These are phyloP conservation scores for Dolomedes plantarius DNA, from an alignment of 2,888 invertebrate genomes.

Conservation along the genomic window DNA sequence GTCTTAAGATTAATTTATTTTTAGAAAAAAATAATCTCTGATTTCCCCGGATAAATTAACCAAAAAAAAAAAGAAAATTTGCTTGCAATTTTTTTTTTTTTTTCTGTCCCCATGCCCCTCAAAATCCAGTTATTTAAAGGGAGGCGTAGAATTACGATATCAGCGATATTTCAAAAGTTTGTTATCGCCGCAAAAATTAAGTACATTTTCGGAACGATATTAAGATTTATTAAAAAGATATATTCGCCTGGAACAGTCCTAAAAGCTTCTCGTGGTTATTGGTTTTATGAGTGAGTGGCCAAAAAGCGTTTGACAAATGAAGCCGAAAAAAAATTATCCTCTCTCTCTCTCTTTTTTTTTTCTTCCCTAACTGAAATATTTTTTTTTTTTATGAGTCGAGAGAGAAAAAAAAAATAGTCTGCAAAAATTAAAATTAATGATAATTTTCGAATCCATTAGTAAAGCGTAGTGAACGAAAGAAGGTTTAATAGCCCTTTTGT, in stretches of 20 bases:
- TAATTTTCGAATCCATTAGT: constrained; percentile 68
- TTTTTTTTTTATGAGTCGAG: constrained; percentile 20
- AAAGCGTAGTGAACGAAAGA: constrained; percentile 32
- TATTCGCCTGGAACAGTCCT: constrained; percentile 6
- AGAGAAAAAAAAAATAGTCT: constrained; percentile 28
- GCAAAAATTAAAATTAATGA: constrained; percentile 70
- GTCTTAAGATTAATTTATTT: neutral
- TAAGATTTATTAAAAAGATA: constrained; percentile 69
- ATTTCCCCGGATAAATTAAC: neutral
- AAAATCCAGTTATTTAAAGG: constrained; percentile 37
- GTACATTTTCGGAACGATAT: constrained; percentile 44
- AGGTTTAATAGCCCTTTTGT: constrained; percentile 68
- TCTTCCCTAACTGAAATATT: constrained; percentile 21
- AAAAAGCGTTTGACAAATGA: constrained; percentile 66
- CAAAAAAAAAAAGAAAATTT: neutral
- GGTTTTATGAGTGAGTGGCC: constrained; percentile 50
- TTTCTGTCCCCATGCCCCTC: neutral
- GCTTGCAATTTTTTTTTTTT: neutral
- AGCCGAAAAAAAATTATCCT: constrained; percentile 28
- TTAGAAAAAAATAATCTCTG: neutral
- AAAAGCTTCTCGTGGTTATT: constrained; percentile 31
- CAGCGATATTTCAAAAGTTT: constrained; percentile 59
- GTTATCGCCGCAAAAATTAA: constrained; percentile 57
- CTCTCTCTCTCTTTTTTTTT: neutral
- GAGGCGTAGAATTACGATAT: constrained; percentile 22